Conservation (phyloP, 2,113 vertebrate genomes). For the Rallus limicola region DNA sequence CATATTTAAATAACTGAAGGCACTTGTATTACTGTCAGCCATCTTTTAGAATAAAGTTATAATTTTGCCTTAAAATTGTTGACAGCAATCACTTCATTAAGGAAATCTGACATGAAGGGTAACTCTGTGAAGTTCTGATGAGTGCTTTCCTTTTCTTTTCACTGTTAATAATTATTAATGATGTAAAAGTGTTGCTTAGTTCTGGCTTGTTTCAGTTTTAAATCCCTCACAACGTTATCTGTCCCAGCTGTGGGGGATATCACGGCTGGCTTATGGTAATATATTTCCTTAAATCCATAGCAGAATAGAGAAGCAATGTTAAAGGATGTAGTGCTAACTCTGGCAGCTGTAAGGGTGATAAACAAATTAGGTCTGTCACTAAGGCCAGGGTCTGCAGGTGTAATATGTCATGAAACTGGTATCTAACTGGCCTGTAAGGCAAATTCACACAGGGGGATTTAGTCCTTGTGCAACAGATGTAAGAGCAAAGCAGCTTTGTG, state of each 20-base stretch:
- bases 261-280: constrained; percentile 2
- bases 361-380: constrained; percentile 59
- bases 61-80: not conserved
- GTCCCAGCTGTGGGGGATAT: not conserved
- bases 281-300: constrained; percentile 25
- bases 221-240: not conserved
- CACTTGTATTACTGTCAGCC: not conserved
- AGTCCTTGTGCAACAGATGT: not conserved
- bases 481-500: not conserved
- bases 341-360: constrained; percentile 23
- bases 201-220: constrained; percentile 28
- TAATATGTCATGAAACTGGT: not conserved
- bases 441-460: not conserved
- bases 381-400: not conserved
- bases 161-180: not conserved
- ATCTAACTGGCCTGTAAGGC: not conserved
- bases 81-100: not conserved
- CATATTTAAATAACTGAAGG: not conserved
- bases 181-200: not conserved
- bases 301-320: not conserved
- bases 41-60: not conserved
- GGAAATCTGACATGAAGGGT: not conserved
- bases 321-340: not conserved
- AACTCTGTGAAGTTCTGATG: not conserved
- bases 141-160: not conserved